Evolutionary conservation across 2,888 invertebrate genomes (phyloP).

Genomic region (Patella caerulea): DNA sequence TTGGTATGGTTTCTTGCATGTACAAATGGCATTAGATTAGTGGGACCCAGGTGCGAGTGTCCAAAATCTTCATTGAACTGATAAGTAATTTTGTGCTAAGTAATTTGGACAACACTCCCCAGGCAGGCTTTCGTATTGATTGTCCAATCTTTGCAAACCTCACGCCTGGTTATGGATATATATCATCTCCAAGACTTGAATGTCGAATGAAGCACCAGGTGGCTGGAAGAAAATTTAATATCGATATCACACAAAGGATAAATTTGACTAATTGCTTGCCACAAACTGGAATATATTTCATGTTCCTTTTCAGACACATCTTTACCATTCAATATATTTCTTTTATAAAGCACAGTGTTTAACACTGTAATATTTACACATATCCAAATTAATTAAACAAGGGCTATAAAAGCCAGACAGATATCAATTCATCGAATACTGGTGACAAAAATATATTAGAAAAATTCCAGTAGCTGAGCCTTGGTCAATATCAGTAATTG

Average conservation of each 20-base stretch:
- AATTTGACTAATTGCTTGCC: not conserved
- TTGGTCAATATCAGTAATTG: no score
- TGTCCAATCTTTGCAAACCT: constrained; percentile 4
- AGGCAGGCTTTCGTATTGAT: not conserved
- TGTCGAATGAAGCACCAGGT: constrained; percentile 6
- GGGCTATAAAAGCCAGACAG: constrained; percentile 5
- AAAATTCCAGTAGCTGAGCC: no score
- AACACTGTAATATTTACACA: not conserved
- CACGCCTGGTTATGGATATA: constrained; percentile 8
- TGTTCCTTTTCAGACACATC: not conserved
- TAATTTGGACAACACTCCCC: constrained; percentile 9
- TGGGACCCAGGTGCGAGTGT: constrained; percentile 19
- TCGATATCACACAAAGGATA: constrained; percentile 8
- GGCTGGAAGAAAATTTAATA: constrained; percentile 14
- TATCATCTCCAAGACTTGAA: constrained; percentile 11
- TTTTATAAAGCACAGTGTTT: not conserved
- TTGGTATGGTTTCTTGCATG: constrained; percentile 11
- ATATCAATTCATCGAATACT: not conserved
- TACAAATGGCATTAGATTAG: constrained; percentile 22
- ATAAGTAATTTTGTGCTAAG: constrained; percentile 23
- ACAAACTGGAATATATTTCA: constrained; percentile 1
- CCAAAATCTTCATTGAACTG: constrained; percentile 10
- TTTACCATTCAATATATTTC: not conserved
- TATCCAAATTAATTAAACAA: not conserved
- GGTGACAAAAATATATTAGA: no score